Evolutionary conservation across 2,888 invertebrate species (phyloP).

Genomic region (Ferdinandea cuprea): DNA sequence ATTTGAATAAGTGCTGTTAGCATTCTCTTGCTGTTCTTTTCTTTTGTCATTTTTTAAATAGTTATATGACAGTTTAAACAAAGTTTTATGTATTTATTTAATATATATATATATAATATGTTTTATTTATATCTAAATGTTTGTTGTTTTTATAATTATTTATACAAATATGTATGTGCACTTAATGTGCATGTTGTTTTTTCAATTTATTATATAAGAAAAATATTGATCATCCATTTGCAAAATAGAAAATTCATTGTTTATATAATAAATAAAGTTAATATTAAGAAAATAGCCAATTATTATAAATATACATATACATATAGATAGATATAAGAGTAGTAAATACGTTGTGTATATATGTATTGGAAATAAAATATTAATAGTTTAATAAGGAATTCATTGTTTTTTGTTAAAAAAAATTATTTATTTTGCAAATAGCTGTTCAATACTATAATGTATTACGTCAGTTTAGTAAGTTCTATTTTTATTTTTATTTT

Average conservation of each 20-base stretch:
- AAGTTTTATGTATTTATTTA: neutral
- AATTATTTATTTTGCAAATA: slow-evolving; percentile 22
- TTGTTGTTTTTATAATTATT: slow-evolving; percentile 1
- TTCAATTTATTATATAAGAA: neutral
- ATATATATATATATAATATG: too few relatives aligned
- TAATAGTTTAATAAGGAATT: neutral
- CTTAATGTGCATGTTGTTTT: slow-evolving; percentile 19
- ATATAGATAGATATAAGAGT: too few relatives aligned
- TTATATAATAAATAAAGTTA: neutral
- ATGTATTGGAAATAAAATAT: neutral
- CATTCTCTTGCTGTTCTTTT: neutral
- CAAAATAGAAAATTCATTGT: neutral
- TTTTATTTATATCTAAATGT: slow-evolving; percentile 14
- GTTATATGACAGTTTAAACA: neutral
- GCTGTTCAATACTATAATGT: neutral
- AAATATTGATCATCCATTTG: slow-evolving; percentile 7
- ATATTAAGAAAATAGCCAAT: neutral
- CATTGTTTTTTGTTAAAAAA: too few relatives aligned
- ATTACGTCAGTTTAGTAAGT: neutral
- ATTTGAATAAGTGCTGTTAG: too few relatives aligned
- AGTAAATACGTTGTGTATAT: too few relatives aligned
- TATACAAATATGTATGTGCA: slow-evolving; percentile 35
- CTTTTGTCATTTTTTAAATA: neutral
- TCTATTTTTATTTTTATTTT: neutral
- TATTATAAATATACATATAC: too few relatives aligned